These are phyloP conservation scores for Crematogaster levior DNA, from an alignment of 2,888 invertebrate species.

Conservation along the genomic window DNA sequence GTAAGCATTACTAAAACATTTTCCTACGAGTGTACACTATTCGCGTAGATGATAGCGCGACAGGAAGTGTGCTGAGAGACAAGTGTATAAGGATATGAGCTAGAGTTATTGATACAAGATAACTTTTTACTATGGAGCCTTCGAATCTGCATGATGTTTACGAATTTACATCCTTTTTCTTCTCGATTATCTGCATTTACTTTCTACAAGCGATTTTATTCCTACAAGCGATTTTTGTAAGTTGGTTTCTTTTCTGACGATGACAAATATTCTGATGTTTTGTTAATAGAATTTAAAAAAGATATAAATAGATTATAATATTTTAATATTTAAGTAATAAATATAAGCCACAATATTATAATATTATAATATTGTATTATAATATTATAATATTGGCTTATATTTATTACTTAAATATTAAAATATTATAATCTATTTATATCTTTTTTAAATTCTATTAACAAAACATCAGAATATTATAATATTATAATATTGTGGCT, in stretches of 20 bases:
- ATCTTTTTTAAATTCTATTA: background rate
- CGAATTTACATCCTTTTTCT: background rate
- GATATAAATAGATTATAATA: background rate
- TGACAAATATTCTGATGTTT: background rate
- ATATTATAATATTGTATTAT: too few relatives aligned
- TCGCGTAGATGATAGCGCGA: constrained; percentile 34
- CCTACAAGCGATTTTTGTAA: background rate
- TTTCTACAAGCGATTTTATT: too few relatives aligned
- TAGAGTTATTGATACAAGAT: constrained; percentile 31
- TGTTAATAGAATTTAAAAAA: background rate
- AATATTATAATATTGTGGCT: too few relatives aligned
- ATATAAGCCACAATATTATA: too few relatives aligned
- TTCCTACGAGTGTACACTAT: constrained; percentile 22
- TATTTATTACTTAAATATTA: too few relatives aligned
- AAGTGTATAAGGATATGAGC: constrained; percentile 15
- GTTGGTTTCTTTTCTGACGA: background rate
- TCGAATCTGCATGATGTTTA: background rate
- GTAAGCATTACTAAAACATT: constrained; percentile 85
- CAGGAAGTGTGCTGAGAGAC: constrained; percentile 25
- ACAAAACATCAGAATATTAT: background rate
- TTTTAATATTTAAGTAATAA: too few relatives aligned
- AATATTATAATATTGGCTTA: too few relatives aligned
- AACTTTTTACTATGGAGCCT: background rate
- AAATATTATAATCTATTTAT: background rate
- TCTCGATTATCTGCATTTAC: background rate